Base-by-base conservation (phyloP, 1,140 invertebrate species). In the Leptopilina clavipes region DNA sequence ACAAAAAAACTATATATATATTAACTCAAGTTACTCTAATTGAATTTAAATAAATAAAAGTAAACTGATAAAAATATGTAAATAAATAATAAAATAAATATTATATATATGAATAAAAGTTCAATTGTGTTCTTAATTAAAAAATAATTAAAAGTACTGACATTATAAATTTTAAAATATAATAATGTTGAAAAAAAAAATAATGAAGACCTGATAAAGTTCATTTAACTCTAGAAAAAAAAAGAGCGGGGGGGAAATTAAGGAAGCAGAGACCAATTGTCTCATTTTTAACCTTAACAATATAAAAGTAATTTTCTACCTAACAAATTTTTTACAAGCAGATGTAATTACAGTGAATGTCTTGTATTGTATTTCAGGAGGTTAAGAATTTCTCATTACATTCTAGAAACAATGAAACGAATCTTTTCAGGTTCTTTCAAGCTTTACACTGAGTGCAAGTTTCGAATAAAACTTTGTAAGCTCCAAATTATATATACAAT, bases 331-430 rank as follows among this genome's bases (percentile, higher is more conserved):
- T 31, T 31, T 6, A 65, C 59, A n/a, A 31, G 59, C 25, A 65
- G 25, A 65, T 31, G 59, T 65, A 65, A 65, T 65, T 65, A 65
- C 59, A 65, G 59, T 37, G 22, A 65, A 65, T 65, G 22, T 65
- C 59, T 65, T 65, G 22, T 31, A 65, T 65, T 65, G 59, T 65
- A 31, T 65, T 65, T 14, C 11, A 65, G 19, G 22, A 9, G 59
- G 59, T 65, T 65, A 65, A 65, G 59, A 65, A 65, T 65, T 65
- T 65, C 59, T 65, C 59, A 65, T 65, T 65, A 65, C 59, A 31
- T 65, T 22, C 14, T 37, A 31, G 25, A 65, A 65, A 65, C 59
- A 65, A 65, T 65, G 59, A 65, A 65, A 65, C 11, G 59, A 65
- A 65, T 65, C 59, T 65, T 19, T 65, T 65, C 22, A 65, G 19